Conservation (phyloP, 2,888 invertebrate species). For the Patella pellucida region DNA sequence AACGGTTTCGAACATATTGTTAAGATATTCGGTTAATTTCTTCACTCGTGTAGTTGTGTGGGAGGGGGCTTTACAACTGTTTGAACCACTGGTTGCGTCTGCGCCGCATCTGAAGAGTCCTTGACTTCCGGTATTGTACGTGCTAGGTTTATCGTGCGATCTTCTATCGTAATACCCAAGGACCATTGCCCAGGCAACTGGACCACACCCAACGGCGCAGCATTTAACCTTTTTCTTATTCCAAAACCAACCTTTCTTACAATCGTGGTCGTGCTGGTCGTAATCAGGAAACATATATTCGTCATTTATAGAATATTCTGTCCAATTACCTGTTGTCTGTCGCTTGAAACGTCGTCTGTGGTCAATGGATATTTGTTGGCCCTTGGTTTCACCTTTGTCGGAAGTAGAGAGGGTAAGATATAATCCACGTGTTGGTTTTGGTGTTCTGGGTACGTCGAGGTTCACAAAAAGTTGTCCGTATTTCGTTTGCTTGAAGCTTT, state of each 20-base stretch:
- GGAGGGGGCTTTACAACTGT: constrained; percentile 25
- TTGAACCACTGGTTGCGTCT: constrained; percentile 24
- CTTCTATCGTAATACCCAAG: constrained; percentile 30
- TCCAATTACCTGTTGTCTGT: constrained; percentile 13
- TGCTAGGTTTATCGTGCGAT: constrained; percentile 17
- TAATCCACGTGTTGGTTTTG: neutral
- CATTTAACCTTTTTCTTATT: neutral
- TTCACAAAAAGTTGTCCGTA: neutral
- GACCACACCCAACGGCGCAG: constrained; percentile 29
- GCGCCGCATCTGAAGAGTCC: constrained; percentile 27
- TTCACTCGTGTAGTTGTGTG: constrained; percentile 17
- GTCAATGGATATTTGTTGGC: constrained; percentile 4
- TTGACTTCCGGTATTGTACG: constrained; percentile 16
- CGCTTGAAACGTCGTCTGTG: constrained; percentile 11
- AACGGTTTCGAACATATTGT: constrained; percentile 19
- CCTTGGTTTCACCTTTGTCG: neutral
- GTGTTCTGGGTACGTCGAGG: neutral
- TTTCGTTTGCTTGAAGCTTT: neutral
- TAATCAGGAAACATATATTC: constrained; percentile 28
- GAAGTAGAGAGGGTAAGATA: neutral
- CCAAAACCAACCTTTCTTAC: neutral
- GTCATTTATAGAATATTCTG: constrained; percentile 21
- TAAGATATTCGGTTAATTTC: constrained; percentile 16
- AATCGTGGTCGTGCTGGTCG: constrained; percentile 20
- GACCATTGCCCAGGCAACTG: constrained; percentile 33